phyloP scores from a whole-genome alignment of 2,888 invertebrate genomes.

The Sphaerophoria taeniata region DNA sequence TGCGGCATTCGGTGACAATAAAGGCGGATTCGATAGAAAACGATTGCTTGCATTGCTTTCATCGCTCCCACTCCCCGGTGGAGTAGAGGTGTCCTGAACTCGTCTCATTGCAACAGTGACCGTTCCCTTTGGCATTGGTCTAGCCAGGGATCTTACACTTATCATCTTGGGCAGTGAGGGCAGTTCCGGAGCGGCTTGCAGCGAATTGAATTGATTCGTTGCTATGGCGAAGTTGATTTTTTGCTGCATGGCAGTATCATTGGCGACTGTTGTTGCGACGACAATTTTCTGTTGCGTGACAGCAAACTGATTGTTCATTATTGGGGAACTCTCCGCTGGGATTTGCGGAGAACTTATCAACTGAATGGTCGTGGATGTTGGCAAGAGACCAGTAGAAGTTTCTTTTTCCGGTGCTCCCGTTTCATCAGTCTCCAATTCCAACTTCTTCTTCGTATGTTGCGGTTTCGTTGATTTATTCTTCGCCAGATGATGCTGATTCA shows the following conservation, averaged over 20 bases:
- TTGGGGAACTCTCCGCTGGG: neutral
- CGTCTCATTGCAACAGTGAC: constrained; percentile 3
- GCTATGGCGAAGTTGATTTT: constrained; percentile 1
- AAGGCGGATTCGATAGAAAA: constrained; percentile 20
- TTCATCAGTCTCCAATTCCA: constrained; percentile 17
- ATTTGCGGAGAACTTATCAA: neutral
- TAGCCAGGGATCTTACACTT: constrained; percentile 52
- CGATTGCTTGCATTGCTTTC: constrained; percentile 58
- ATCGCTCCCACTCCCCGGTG: constrained; percentile 46
- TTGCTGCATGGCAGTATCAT: neutral
- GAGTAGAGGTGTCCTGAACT: constrained; percentile 19
- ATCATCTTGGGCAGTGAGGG: constrained; percentile 31
- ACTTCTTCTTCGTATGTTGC: neutral
- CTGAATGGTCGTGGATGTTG: constrained; percentile 19
- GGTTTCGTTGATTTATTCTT: constrained; percentile 50
- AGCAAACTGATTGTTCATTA: constrained; percentile 6
- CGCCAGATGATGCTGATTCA: constrained; percentile 78
- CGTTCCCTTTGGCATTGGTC: constrained; percentile 8
- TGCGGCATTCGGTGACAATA: neutral
- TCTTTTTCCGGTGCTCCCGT: neutral
- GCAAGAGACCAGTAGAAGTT: neutral
- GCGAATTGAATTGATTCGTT: neutral
- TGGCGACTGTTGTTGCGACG: neutral
- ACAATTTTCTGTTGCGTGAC: constrained; percentile 18
- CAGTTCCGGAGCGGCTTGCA: neutral